Conservation (phyloP, 2,797 vertebrate genomes). For the Catharus ustulatus region DNA sequence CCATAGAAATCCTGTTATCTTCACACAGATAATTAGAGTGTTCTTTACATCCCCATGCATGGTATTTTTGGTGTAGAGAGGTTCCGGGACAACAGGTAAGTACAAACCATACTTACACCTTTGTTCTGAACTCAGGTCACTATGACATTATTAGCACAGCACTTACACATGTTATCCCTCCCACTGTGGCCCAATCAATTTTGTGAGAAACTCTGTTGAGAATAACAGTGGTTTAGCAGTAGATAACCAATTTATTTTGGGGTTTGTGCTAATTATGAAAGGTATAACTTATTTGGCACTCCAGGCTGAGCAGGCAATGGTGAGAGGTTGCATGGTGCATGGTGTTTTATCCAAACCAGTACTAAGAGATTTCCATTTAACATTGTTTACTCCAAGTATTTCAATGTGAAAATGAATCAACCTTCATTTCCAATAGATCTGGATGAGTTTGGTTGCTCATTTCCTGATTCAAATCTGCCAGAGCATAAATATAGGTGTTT, state of each 20-base stretch:
- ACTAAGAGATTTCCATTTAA: background rate
- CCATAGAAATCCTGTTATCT: background rate
- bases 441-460: background rate
- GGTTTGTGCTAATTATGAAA: background rate
- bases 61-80: background rate
- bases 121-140: background rate
- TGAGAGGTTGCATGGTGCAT: background rate
- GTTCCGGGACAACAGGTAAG: background rate
- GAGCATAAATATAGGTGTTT: background rate
- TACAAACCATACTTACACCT: background rate
- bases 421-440: background rate
- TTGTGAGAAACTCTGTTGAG: background rate
- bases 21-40: background rate
- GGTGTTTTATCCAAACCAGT: background rate
- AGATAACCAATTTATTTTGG: background rate
- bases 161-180: background rate
- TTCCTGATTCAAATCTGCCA: background rate
- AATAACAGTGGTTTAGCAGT: background rate
- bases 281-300: background rate
- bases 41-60: background rate
- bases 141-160: background rate
- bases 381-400: background rate
- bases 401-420: background rate
- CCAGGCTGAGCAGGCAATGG: background rate
- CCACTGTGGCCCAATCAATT: background rate